Conservation (phyloP, 2,797 vertebrate species). For the Lutjanus argentimaculatus region DNA sequence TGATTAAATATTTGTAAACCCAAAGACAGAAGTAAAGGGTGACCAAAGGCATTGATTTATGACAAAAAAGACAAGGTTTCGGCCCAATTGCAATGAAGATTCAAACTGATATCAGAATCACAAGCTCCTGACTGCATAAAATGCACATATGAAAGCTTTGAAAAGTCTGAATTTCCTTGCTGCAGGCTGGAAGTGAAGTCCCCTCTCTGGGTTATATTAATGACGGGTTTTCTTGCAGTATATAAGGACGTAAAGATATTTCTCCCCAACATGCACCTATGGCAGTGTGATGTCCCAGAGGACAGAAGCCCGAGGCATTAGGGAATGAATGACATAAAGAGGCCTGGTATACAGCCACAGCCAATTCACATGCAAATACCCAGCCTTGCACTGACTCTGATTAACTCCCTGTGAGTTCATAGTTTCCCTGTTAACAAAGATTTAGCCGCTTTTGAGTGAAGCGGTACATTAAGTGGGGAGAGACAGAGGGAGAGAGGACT, state of each 20-base stretch:
- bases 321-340: conserved; percentile 92
- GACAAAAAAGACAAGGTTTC: too few species aligned
- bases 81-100: too few species aligned
- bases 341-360: conserved; percentile 86
- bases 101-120: not conserved
- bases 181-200: not conserved
- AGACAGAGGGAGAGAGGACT: conserved; percentile 59
- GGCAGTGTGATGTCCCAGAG: conserved; percentile 91
- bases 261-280: conserved; percentile 49
- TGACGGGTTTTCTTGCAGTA: not conserved
- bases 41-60: too few species aligned
- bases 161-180: not conserved
- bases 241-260: conserved; percentile 31
- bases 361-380: conserved; percentile 98
- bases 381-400: conserved; percentile 95
- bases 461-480: conserved; percentile 80
- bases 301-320: conserved; percentile 86
- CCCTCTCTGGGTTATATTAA: not conserved
- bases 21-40: too few species aligned
- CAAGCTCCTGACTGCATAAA: not conserved
- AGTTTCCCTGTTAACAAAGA: conserved; percentile 95
- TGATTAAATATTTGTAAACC: too few species aligned
- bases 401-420: conserved; percentile 99
- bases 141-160: not conserved
- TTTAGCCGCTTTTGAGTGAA: conserved; percentile 90